A percentile compares a stretch with the other conserved stretches of the same genome.
These are phyloP conservation scores for Channallabes apus DNA, from an alignment of 2,797 vertebrate genomes.

Conservation along the genomic window DNA sequence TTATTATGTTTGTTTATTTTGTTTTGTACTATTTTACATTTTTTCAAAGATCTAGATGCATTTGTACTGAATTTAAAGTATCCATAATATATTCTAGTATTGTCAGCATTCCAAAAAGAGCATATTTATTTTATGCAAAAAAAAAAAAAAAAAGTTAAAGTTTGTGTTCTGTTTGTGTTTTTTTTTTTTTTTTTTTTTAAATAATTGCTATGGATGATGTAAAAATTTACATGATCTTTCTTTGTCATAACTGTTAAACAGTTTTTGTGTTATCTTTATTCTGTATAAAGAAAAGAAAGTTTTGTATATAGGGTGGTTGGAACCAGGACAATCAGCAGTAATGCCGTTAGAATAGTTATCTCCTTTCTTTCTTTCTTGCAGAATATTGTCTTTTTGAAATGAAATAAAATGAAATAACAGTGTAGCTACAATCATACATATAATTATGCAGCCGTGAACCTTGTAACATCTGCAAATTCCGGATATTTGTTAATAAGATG, in stretches of 20 bases:
- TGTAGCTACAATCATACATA: neutral
- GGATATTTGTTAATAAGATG: conserved; percentile 8
- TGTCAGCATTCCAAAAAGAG: conserved; percentile 76
- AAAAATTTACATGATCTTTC: conserved; percentile 67
- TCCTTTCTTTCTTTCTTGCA: conserved; percentile 29
- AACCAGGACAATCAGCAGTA: conserved; percentile 52
- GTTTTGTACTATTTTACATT: conserved; percentile 51
- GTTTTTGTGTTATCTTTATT: conserved; percentile 65
- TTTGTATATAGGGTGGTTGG: conserved; percentile 56
- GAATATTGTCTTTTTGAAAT: conserved; percentile 10
- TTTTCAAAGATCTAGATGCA: conserved; percentile 56
- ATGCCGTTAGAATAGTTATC: conserved; percentile 19
- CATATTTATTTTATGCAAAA: conserved; percentile 76
- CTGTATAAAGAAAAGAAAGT: conserved; percentile 61
- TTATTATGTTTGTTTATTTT: conserved; percentile 33
- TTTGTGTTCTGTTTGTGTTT: conserved; percentile 47
- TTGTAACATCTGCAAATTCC: neutral
- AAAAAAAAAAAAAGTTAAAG: conserved; percentile 66
- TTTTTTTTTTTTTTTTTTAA: conserved; percentile 54
- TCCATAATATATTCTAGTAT: conserved; percentile 72
- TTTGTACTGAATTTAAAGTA: conserved; percentile 71
- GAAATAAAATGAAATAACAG: neutral
- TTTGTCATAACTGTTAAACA: conserved; percentile 76
- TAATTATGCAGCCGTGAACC: neutral
- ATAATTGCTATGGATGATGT: conserved; percentile 64